Percentiles rank a stretch among this genome's conserved stretches.
These are phyloP conservation scores for Rhinella marina DNA, from an alignment of 2,797 vertebrate species.

Conservation along the genomic window DNA sequence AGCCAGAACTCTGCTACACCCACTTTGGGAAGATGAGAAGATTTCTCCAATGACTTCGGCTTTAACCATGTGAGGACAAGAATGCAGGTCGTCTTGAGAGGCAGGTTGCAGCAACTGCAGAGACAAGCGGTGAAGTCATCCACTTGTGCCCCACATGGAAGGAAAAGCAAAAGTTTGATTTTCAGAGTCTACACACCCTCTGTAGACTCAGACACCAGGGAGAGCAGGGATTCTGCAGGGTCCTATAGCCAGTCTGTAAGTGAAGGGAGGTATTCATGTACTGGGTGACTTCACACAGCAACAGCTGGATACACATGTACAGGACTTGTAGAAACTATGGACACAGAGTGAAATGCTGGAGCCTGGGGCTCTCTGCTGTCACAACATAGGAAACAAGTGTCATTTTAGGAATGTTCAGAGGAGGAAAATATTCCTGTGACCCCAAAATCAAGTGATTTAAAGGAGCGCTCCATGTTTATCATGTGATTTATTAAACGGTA, in stretches of 20 bases:
- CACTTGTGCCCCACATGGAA: slow-evolving; percentile 38
- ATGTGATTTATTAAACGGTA: neutral
- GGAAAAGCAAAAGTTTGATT: slow-evolving; percentile 36
- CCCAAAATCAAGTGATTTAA: neutral
- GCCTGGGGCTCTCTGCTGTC: neutral
- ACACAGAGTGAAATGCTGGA: neutral
- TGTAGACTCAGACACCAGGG: slow-evolving; percentile 37
- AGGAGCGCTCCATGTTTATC: neutral
- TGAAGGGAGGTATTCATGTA: neutral
- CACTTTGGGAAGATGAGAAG: slow-evolving; percentile 14
- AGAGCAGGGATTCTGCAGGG: slow-evolving; percentile 44
- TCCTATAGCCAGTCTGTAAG: slow-evolving; percentile 47
- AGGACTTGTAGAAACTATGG: neutral
- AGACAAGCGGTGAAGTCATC: slow-evolving; percentile 29
- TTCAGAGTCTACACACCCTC: slow-evolving; percentile 54
- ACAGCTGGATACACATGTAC: slow-evolving; percentile 50
- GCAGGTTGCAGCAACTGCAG: slow-evolving; percentile 17
- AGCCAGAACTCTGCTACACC: neutral
- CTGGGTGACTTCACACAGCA: slow-evolving; percentile 27
- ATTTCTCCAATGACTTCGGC: neutral
- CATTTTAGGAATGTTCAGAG: neutral
- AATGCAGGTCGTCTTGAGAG: slow-evolving; percentile 17
- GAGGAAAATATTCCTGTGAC: neutral
- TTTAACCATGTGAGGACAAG: slow-evolving; percentile 49
- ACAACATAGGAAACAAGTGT: slow-evolving; percentile 1